These are phyloP conservation scores for Pitta sordida DNA, from an alignment of 2,113 vertebrate genomes.

Conservation along the genomic window DNA sequence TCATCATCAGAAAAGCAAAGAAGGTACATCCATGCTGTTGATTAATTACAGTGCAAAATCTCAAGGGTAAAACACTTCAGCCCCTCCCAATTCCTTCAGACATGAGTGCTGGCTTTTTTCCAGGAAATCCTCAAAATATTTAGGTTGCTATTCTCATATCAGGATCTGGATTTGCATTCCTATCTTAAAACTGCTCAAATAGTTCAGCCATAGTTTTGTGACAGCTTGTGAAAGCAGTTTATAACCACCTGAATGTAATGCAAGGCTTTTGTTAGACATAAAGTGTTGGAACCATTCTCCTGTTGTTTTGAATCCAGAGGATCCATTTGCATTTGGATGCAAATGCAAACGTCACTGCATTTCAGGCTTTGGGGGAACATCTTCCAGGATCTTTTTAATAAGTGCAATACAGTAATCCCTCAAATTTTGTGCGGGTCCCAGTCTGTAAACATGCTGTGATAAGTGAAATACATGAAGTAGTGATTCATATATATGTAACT, in stretches of 20 bases:
- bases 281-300: background rate
- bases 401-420: too few species aligned
- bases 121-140: background rate
- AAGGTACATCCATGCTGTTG: background rate
- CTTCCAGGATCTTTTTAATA: background rate
- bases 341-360: background rate
- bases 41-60: background rate
- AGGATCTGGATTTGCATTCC: background rate
- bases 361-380: background rate
- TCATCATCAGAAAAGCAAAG: background rate
- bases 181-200: background rate
- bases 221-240: background rate
- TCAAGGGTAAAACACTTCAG: background rate
- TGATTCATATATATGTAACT: too few species aligned
- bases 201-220: background rate
- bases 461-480: too few species aligned
- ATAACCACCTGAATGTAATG: background rate
- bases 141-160: background rate
- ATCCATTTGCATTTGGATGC: background rate
- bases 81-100: background rate
- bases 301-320: background rate
- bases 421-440: too few species aligned
- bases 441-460: too few species aligned
- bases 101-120: background rate
- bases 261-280: background rate